These are phyloP conservation scores for Drosophila kepulauana DNA, from an alignment of 1,140 invertebrate genomes.

Conservation along the genomic window DNA sequence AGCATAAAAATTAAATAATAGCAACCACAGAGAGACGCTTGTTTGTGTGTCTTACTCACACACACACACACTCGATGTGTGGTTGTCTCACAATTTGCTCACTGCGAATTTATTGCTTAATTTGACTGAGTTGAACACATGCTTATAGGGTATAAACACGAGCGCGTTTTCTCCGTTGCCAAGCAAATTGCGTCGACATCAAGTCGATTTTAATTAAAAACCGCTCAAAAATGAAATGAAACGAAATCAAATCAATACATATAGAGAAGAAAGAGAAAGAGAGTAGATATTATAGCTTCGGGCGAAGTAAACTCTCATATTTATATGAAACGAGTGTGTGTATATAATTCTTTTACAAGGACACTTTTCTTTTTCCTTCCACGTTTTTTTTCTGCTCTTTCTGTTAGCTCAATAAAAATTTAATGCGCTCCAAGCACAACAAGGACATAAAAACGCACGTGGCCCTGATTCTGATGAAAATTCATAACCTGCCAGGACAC, in stretches of 20 bases:
- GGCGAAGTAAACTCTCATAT: not conserved
- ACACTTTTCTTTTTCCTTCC: constrained; percentile 35
- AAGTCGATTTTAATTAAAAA: constrained; percentile 80
- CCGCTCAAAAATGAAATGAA: constrained; percentile 23
- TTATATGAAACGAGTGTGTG: not conserved
- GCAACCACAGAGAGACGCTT: constrained; percentile 48
- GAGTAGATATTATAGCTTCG: not conserved
- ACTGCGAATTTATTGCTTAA: constrained; percentile 22
- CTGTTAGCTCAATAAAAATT: constrained; percentile 71
- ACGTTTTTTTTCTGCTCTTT: no score
- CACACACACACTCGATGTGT: not conserved
- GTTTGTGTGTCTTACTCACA: not conserved
- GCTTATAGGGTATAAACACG: constrained; percentile 23
- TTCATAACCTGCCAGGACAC: constrained; percentile 58
- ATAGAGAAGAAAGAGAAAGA: no score
- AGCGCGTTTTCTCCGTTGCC: constrained; percentile 35
- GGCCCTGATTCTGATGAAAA: constrained; percentile 62
- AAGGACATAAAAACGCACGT: constrained; percentile 58
- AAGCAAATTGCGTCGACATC: constrained; percentile 65
- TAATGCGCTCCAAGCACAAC: constrained; percentile 65
- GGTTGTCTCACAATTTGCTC: not conserved
- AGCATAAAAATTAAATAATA: constrained; percentile 80
- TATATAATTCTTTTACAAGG: constrained; percentile 45
- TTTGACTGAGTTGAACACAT: constrained; percentile 12
- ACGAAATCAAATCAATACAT: constrained; percentile 35